Evolutionary conservation across 2,113 vertebrate genomes (phyloP).

Genomic region (Sisor rabdophorus): DNA sequence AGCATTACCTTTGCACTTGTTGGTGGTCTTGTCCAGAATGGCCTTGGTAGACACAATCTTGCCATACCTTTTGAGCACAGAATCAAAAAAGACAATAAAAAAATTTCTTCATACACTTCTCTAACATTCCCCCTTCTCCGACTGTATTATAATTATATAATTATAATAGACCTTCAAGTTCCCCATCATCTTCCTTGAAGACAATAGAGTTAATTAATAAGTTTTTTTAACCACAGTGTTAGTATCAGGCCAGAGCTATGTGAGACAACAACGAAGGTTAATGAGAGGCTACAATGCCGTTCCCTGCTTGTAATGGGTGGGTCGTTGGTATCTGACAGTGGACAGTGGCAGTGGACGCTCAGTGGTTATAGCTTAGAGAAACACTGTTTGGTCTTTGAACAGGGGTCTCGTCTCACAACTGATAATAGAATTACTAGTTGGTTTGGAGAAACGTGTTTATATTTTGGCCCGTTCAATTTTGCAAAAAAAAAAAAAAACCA

Average conservation of each 20-base stretch:
- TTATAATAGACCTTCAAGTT: no score
- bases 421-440: no score
- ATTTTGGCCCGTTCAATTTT: no score
- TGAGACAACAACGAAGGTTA: background rate
- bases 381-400: background rate
- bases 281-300: background rate
- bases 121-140: background rate
- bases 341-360: background rate
- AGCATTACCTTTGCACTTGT: constrained; percentile 90
- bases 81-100: constrained; percentile 5
- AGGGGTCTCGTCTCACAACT: background rate
- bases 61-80: constrained; percentile 74
- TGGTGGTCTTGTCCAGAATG: constrained; percentile 90
- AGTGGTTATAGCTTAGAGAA: background rate
- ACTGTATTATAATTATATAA: background rate
- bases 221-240: background rate
- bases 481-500: no score
- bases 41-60: constrained; percentile 94
- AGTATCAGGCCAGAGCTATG: constrained; percentile 1
- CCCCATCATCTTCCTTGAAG: background rate
- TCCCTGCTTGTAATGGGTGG: background rate
- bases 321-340: background rate
- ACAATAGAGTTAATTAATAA: background rate
- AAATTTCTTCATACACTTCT: background rate
- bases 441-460: background rate